Evolutionary conservation across 2,888 invertebrate genomes (phyloP).

Genomic region (Drosophila robusta): DNA sequence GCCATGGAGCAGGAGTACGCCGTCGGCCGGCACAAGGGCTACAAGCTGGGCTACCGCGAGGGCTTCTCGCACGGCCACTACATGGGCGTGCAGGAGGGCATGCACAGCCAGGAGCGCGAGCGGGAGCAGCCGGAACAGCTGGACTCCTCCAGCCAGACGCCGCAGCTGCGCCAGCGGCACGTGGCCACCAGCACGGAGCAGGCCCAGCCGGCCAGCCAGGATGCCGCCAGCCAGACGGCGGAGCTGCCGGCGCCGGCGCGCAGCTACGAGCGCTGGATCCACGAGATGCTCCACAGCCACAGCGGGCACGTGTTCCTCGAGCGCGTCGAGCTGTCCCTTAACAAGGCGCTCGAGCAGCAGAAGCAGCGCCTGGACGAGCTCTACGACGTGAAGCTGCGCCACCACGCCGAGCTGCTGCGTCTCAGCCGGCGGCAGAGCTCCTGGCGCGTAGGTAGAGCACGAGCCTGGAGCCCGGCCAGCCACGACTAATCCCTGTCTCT

Average conservation of each 20-base stretch:
- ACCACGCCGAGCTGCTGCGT: conserved; percentile 78
- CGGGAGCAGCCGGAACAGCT: background rate
- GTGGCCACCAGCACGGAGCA: conserved; percentile 4
- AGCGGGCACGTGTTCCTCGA: conserved; percentile 82
- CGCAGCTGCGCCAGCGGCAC: background rate
- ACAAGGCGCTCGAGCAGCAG: conserved; percentile 79
- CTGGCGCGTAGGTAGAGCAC: conserved; percentile 71
- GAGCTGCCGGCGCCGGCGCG: conserved; percentile 16
- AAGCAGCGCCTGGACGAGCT: conserved; percentile 73
- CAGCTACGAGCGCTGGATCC: conserved; percentile 82
- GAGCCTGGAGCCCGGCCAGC: background rate
- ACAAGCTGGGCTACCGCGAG: conserved; percentile 59
- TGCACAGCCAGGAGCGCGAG: conserved; percentile 9
- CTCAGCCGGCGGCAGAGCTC: conserved; percentile 79
- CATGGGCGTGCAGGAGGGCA: conserved; percentile 64
- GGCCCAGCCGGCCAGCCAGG: background rate
- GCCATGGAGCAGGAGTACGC: conserved; percentile 65
- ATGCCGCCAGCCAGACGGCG: conserved; percentile 22
- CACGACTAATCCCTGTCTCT: background rate
- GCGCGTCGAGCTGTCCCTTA: conserved; percentile 81
- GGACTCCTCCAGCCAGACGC: conserved; percentile 19
- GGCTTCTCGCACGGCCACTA: conserved; percentile 64
- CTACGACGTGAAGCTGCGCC: conserved; percentile 75
- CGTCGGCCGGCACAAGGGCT: conserved; percentile 58
- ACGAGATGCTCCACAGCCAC: conserved; percentile 80